phyloP scores from a whole-genome alignment of 2,888 invertebrate genomes.

The Campoplex capitator region DNA sequence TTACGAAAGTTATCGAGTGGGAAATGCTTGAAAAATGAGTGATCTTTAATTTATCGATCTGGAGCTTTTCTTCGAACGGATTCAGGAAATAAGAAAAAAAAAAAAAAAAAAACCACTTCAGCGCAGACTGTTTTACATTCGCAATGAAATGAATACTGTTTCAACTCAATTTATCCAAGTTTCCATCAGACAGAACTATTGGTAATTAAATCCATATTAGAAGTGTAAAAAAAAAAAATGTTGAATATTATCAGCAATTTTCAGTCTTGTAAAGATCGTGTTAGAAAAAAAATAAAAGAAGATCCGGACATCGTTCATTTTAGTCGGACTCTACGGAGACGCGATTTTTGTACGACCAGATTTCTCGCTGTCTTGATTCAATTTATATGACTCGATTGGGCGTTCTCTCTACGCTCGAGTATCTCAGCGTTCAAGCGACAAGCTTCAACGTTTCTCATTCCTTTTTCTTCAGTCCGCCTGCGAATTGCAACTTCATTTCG shows the following conservation, averaged over 20 bases:
- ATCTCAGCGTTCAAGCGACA: slow-evolving; percentile 26
- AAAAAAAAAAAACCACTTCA: not conserved
- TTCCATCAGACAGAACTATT: not conserved
- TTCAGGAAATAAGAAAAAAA: not conserved
- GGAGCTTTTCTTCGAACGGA: not conserved
- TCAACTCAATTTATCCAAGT: not conserved
- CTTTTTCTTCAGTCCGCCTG: slow-evolving; percentile 9
- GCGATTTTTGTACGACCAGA: slow-evolving; percentile 50
- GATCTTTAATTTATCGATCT: not conserved
- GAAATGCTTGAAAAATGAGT: not conserved
- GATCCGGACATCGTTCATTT: not conserved
- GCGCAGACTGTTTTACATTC: not conserved
- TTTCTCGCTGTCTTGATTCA: slow-evolving; percentile 55
- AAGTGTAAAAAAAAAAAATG: not conserved
- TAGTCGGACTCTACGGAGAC: slow-evolving; percentile 20
- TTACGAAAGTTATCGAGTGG: not conserved
- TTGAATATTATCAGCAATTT: not conserved
- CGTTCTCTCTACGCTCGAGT: slow-evolving; percentile 36
- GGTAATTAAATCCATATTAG: not conserved
- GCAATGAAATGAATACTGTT: not conserved
- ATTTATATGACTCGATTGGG: slow-evolving; percentile 63
- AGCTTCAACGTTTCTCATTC: slow-evolving; percentile 52
- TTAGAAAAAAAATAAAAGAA: not conserved
- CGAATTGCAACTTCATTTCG: slow-evolving; percentile 55
- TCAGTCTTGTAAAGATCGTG: not conserved